phyloP scores from a whole-genome alignment of 23 tunicate species.

The Clavelina lepadiformis region DNA sequence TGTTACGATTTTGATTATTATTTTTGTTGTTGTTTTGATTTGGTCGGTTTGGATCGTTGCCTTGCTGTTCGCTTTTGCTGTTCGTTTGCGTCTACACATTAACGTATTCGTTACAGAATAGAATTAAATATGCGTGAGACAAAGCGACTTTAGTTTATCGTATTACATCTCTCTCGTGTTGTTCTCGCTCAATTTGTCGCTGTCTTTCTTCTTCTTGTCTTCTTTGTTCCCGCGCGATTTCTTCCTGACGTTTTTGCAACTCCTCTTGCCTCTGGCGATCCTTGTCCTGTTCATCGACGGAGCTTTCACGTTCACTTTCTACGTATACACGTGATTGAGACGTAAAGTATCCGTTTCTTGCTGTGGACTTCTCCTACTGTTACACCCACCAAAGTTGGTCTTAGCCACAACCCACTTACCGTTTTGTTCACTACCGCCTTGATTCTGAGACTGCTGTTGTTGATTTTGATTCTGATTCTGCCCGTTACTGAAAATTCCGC shows the following conservation, averaged over 20 bases:
- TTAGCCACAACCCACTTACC: no score
- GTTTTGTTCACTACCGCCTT: no score
- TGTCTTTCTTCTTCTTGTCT: slow-evolving; percentile 49
- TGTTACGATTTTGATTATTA: not conserved
- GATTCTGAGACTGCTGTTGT: slow-evolving; percentile 15
- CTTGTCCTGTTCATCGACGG: slow-evolving; percentile 30
- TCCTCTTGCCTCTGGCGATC: slow-evolving; percentile 35
- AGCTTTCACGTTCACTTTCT: slow-evolving; percentile 1
- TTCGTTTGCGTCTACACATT: no score
- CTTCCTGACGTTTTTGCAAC: slow-evolving; percentile 13
- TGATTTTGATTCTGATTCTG: slow-evolving; percentile 12
- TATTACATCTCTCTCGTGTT: slow-evolving; percentile 31
- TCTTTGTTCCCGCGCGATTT: slow-evolving; percentile 47
- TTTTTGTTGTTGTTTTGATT: slow-evolving; percentile 20
- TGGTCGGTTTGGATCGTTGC: slow-evolving; percentile 19
- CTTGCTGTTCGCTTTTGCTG: no score
- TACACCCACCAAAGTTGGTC: no score
- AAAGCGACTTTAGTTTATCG: no score
- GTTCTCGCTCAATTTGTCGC: slow-evolving; percentile 44
- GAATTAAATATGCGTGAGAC: no score
- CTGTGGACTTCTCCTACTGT: no score
- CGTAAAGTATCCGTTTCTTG: no score
- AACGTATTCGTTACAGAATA: no score
- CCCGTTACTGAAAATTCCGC: slow-evolving; percentile 46
- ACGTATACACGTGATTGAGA: no score